These are phyloP conservation scores for Trilocha varians DNA, from an alignment of 2,888 invertebrate species.

Conservation along the genomic window DNA sequence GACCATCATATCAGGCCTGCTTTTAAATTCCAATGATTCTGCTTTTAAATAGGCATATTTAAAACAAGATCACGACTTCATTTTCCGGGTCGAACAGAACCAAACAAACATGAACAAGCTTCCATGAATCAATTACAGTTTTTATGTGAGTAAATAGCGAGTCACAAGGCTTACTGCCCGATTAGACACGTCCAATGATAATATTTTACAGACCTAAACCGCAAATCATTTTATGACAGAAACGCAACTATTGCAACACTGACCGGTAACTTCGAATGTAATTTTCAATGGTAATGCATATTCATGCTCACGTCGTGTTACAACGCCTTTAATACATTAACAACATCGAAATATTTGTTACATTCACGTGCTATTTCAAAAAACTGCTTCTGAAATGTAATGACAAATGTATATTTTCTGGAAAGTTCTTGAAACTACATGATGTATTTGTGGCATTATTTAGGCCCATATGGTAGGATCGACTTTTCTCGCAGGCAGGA, in stretches of 20 bases:
- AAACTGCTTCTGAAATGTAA: no score
- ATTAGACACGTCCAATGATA: slow-evolving; percentile 47
- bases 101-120: slow-evolving; percentile 46
- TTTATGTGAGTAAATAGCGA: slow-evolving; percentile 39
- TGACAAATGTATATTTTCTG: no score
- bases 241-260: slow-evolving; percentile 9
- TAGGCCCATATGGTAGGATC: no score
- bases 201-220: slow-evolving; percentile 30
- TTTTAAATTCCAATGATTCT: slow-evolving; percentile 2
- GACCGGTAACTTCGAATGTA: not conserved
- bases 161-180: slow-evolving; percentile 51
- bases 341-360: no score
- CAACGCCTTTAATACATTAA: no score
- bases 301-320: not conserved
- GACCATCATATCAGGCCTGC: no score
- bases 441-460: no score
- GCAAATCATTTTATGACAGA: slow-evolving; percentile 16
- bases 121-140: slow-evolving; percentile 62
- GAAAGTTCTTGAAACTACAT: no score
- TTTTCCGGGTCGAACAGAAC: slow-evolving; percentile 11
- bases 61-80: not conserved
- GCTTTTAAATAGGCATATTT: slow-evolving; percentile 3
- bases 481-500: no score
- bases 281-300: not conserved
- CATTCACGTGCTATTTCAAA: not conserved